Percentiles rank a stretch among this genome's conserved stretches.
These are phyloP conservation scores for Picathartes gymnocephalus DNA, from an alignment of 2,113 vertebrate species.

Conservation along the genomic window DNA sequence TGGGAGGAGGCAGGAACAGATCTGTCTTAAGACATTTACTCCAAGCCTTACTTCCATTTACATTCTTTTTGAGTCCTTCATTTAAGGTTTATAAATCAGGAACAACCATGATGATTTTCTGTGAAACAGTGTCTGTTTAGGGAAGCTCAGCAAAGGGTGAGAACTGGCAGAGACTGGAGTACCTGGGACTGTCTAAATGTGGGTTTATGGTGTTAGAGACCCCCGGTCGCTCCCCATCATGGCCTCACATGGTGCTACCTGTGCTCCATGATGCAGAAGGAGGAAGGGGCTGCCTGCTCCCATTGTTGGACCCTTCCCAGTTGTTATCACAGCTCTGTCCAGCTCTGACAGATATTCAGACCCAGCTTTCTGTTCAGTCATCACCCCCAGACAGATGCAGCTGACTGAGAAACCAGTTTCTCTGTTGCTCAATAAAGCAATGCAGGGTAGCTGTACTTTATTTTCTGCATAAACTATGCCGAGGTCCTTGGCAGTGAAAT, in stretches of 20 bases:
- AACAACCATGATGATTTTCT: neutral
- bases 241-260: neutral
- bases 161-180: neutral
- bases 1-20: neutral
- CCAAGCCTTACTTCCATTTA: neutral
- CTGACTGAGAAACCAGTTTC: neutral
- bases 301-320: neutral
- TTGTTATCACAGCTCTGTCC: neutral
- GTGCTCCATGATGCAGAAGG: neutral
- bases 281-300: neutral
- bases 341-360: neutral
- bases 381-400: neutral
- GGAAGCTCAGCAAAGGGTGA: neutral
- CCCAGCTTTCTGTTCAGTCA: neutral
- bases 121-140: neutral
- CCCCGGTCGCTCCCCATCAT: fast-evolving
- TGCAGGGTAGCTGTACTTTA: neutral
- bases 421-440: neutral
- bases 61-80: neutral
- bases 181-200: neutral
- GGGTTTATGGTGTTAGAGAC: neutral
- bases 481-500: neutral
- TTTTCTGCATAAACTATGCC: neutral
- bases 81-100: neutral
- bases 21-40: neutral